These are phyloP conservation scores for Pristiophorus japonicus DNA, from an alignment of 2,113 vertebrate species.

Conservation along the genomic window DNA sequence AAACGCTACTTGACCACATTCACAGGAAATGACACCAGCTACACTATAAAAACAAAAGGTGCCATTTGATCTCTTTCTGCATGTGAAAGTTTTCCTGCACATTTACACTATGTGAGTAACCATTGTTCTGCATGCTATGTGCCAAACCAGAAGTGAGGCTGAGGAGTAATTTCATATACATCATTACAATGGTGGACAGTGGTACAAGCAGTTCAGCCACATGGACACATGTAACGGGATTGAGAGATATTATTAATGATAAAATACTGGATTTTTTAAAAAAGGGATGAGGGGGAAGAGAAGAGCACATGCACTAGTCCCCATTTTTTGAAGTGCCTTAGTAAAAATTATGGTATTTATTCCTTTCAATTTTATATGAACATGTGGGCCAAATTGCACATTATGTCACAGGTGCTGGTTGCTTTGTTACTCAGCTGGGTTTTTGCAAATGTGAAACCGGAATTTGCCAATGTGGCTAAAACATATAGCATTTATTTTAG, in stretches of 20 bases:
- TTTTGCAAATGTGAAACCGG: constrained; percentile 1
- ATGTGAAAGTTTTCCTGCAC: constrained; percentile 56
- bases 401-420: background rate
- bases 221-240: constrained; percentile 32
- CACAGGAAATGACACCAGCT: constrained; percentile 74
- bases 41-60: constrained; percentile 70
- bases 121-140: constrained; percentile 69
- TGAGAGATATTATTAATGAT: constrained; percentile 17
- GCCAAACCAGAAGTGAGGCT: constrained; percentile 56
- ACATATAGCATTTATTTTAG: background rate
- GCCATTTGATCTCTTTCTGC: constrained; percentile 62
- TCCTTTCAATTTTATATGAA: constrained; percentile 8
- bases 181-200: constrained; percentile 38
- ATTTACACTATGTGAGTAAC: constrained; percentile 58
- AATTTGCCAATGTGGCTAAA: constrained; percentile 34
- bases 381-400: background rate
- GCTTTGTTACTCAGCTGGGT: background rate
- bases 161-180: constrained; percentile 37
- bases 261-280: constrained; percentile 13
- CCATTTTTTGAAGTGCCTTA: constrained; percentile 25
- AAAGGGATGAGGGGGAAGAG: background rate
- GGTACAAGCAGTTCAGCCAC: constrained; percentile 38
- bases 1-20: constrained; percentile 71
- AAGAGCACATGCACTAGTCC: constrained; percentile 29
- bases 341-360: background rate